Evolutionary conservation across 2,888 invertebrate species (phyloP).

Genomic region (Aromia moschata): DNA sequence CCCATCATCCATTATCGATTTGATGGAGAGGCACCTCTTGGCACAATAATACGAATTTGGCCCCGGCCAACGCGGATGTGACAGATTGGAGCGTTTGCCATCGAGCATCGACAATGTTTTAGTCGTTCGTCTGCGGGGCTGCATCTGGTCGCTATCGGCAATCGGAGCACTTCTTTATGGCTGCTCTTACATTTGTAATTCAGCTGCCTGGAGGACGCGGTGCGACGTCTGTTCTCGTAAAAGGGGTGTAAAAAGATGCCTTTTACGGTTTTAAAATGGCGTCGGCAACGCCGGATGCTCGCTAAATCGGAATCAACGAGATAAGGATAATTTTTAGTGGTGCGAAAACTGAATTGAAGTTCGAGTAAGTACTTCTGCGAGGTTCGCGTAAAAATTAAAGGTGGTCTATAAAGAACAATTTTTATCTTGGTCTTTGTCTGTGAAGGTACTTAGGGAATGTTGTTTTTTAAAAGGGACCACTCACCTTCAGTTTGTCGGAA

Average conservation of each 20-base stretch:
- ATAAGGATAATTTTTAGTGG: neutral
- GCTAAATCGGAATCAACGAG: neutral
- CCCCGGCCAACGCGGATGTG: slow-evolving; percentile 35
- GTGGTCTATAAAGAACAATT: no score
- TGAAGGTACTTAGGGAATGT: no score
- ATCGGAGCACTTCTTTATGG: slow-evolving; percentile 46
- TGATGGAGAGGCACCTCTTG: no score
- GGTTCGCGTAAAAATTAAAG: no score
- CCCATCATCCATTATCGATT: no score
- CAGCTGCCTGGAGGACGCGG: slow-evolving; percentile 47
- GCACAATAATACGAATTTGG: slow-evolving; percentile 19
- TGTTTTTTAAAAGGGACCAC: no score
- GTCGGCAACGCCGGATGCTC: slow-evolving; percentile 18
- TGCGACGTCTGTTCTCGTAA: slow-evolving; percentile 45
- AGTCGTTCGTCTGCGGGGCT: slow-evolving; percentile 28
- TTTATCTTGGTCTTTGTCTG: no score
- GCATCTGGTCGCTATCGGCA: slow-evolving; percentile 46
- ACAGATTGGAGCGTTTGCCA: slow-evolving; percentile 37
- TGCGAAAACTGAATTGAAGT: neutral
- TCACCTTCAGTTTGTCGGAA: no score
- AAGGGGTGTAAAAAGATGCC: slow-evolving; percentile 48
- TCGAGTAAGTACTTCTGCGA: neutral
- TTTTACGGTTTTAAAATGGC: slow-evolving; percentile 51
- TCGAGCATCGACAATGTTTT: slow-evolving; percentile 42
- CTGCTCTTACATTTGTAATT: slow-evolving; percentile 49